A percentile compares a stretch with the other conserved stretches of the same genome.
phyloP scores from a whole-genome alignment of 2,888 invertebrate species.

The Terebella lapidaria region DNA sequence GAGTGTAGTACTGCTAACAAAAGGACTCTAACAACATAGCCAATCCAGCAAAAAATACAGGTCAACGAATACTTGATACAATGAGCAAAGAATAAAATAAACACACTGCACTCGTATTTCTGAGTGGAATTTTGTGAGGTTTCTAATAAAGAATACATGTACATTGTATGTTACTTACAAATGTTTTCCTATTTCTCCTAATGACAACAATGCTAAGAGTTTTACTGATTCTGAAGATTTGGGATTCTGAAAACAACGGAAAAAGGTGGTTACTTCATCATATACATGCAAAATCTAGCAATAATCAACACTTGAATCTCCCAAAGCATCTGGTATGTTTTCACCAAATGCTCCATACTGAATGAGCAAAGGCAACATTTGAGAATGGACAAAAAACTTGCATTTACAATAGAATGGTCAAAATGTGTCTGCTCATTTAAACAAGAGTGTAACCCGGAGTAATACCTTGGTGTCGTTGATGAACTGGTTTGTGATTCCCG shows the following conservation, averaged over 20 bases:
- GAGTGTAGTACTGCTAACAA: not conserved
- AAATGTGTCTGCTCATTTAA: no score
- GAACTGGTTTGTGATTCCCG: constrained; percentile 57
- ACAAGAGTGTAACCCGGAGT: no score
- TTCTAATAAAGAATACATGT: no score
- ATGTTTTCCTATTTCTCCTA: constrained; percentile 95
- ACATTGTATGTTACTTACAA: constrained; percentile 70
- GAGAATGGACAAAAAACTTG: no score
- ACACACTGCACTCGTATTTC: not conserved
- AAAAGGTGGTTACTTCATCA: no score
- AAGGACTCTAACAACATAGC: not conserved
- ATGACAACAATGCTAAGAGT: constrained; percentile 86
- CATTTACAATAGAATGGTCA: no score
- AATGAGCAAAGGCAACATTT: no score
- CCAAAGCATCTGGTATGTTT: no score
- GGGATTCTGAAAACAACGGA: constrained; percentile 51
- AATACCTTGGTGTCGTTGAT: constrained; percentile 51
- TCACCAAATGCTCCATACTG: no score
- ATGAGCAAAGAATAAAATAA: not conserved
- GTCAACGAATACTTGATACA: not conserved
- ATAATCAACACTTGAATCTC: no score
- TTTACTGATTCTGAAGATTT: constrained; percentile 61
- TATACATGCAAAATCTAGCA: no score
- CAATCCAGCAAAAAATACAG: not conserved
- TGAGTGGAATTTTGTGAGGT: no score